A percentile compares a stretch with the other conserved stretches of the same genome.
These are phyloP conservation scores for Microchirus variegatus DNA, from an alignment of 2,797 vertebrate species.

Conservation along the genomic window DNA sequence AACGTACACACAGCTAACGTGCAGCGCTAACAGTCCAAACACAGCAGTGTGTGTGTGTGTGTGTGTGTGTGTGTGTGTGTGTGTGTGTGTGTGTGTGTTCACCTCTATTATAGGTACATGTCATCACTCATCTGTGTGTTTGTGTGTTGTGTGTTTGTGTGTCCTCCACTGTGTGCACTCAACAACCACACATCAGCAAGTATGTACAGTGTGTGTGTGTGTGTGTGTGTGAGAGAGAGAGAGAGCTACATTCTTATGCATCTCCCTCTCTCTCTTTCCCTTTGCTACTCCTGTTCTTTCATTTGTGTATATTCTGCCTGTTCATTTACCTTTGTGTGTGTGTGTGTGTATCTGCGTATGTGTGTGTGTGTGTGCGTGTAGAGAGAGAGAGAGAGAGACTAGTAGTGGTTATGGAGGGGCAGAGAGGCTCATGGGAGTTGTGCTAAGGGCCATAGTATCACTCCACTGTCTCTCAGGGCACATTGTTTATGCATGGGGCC, in stretches of 20 bases:
- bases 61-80: background rate
- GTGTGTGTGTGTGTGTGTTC: background rate
- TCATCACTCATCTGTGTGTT: conserved; percentile 21
- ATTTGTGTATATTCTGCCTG: conserved; percentile 41
- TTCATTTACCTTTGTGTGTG: conserved; percentile 28
- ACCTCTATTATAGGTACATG: conserved; percentile 13
- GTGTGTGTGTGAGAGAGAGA: conserved; percentile 5
- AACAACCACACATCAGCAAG: background rate
- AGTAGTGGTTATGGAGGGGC: conserved; percentile 62
- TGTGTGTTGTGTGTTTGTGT: conserved; percentile 8
- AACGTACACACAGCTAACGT: too few relatives aligned
- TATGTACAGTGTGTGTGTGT: conserved; percentile 4
- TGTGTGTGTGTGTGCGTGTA: conserved; percentile 8
- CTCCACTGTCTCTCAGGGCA: conserved; percentile 76
- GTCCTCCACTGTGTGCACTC: conserved; percentile 5
- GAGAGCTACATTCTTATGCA: conserved; percentile 36
- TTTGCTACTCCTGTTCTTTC: conserved; percentile 26
- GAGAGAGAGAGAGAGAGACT: conserved; percentile 20
- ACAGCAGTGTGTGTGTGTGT: background rate
- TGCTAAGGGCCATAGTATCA: conserved; percentile 80
- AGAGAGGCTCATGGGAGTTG: conserved; percentile 76
- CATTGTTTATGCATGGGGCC: conserved; percentile 82
- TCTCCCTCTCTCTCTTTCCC: conserved; percentile 20
- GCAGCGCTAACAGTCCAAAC: conserved; percentile 3
- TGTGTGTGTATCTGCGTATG: conserved; percentile 7